phyloP scores from a whole-genome alignment of 2,888 invertebrate genomes.

The Mythimna albipuncta region DNA sequence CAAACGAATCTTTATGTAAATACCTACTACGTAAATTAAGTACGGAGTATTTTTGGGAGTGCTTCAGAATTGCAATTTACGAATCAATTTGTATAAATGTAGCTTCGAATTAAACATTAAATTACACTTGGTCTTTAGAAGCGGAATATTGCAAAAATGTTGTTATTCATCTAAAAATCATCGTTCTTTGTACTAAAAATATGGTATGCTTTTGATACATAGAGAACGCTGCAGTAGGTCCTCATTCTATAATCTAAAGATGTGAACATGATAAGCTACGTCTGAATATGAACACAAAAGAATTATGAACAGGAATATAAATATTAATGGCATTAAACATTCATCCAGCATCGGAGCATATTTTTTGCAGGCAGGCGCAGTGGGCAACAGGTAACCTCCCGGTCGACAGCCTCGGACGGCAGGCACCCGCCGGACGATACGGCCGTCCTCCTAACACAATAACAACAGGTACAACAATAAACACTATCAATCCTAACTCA shows the following conservation, averaged over 20 bases:
- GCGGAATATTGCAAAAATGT: background rate
- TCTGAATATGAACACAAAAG: conserved; percentile 50
- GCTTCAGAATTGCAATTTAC: background rate
- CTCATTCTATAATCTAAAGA: conserved; percentile 35
- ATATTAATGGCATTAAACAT: conserved; percentile 59
- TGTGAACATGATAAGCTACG: conserved; percentile 44
- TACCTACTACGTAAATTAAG: conserved; percentile 3
- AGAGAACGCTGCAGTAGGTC: conserved; percentile 23
- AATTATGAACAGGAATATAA: conserved; percentile 51
- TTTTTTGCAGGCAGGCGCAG: conserved; percentile 68
- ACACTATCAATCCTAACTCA: conserved; percentile 9
- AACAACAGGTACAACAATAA: conserved; percentile 59
- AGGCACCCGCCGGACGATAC: conserved; percentile 47
- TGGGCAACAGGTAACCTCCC: conserved; percentile 68
- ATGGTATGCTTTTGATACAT: conserved; percentile 2
- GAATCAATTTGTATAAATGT: conserved; percentile 9
- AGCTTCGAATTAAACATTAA: background rate
- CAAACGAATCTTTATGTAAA: conserved; percentile 12
- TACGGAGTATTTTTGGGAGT: conserved; percentile 1
- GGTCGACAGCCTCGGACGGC: conserved; percentile 59
- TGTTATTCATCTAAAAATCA: conserved; percentile 4
- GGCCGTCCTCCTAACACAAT: conserved; percentile 60
- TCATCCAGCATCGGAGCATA: conserved; percentile 60
- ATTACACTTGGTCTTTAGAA: conserved; percentile 1
- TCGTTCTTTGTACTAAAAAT: background rate